Evolutionary conservation across 2,797 vertebrate species (phyloP).

Genomic region (Apogon hyalosoma): DNA sequence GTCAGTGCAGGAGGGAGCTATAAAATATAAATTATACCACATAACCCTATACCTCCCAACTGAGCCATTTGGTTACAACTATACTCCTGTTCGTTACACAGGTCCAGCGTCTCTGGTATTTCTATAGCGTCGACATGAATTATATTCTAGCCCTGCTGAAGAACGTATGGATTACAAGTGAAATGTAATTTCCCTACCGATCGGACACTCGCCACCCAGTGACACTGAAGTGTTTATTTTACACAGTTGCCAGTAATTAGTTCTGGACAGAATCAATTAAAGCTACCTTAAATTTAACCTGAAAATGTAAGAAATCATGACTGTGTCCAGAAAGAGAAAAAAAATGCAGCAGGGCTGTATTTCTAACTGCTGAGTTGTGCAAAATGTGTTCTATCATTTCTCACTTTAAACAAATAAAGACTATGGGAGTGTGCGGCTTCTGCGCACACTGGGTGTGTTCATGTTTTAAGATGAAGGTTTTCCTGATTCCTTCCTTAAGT

Average conservation of each 20-base stretch:
- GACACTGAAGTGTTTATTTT: constrained; percentile 83
- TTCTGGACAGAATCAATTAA: constrained; percentile 79
- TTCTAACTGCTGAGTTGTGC: constrained; percentile 51
- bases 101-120: constrained; percentile 66
- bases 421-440: constrained; percentile 56
- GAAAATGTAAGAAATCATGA: constrained; percentile 64
- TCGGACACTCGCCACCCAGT: constrained; percentile 72
- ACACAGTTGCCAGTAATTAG: constrained; percentile 75
- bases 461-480: constrained; percentile 42
- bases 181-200: constrained; percentile 77
- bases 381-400: constrained; percentile 65
- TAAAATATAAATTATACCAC: constrained; percentile 86
- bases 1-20: constrained; percentile 76
- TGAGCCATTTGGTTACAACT: constrained; percentile 83
- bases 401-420: constrained; percentile 65
- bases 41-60: constrained; percentile 83
- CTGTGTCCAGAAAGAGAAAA: constrained; percentile 33
- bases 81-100: constrained; percentile 77
- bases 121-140: constrained; percentile 78
- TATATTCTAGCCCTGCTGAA: constrained; percentile 66
- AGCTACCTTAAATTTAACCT: constrained; percentile 63
- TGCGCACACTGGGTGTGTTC: constrained; percentile 61
- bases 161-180: constrained; percentile 80
- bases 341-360: constrained; percentile 35
- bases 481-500: constrained; percentile 52